Percentiles rank a stretch among this genome's conserved stretches.
Evolutionary conservation across 2,797 vertebrate genomes (phyloP).

Genomic region (Carcharodon carcharias): DNA sequence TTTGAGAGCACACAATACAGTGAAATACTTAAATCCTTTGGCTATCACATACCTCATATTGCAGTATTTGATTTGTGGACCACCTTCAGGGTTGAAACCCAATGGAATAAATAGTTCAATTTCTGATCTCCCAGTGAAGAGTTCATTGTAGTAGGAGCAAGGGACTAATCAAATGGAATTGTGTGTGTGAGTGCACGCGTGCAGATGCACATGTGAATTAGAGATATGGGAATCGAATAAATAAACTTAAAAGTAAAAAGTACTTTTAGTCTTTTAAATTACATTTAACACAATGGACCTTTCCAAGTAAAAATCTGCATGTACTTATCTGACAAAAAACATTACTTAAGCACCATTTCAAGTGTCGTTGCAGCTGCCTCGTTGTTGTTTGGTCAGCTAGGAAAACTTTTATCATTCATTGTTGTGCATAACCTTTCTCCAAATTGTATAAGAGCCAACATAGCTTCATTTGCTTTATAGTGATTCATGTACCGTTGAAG

Average conservation of each 20-base stretch:
- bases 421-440: not conserved
- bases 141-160: not conserved
- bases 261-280: not conserved
- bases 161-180: constrained; percentile 2
- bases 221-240: constrained; percentile 6
- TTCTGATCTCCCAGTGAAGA: not conserved
- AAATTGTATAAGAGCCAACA: not conserved
- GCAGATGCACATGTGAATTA: not conserved
- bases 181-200: not conserved
- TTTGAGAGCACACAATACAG: not conserved
- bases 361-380: constrained; percentile 8
- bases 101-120: not conserved
- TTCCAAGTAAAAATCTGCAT: constrained; percentile 18
- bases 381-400: not conserved
- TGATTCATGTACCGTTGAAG: not conserved
- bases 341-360: not conserved
- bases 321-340: not conserved
- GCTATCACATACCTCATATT: not conserved
- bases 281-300: constrained; percentile 21
- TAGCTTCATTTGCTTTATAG: not conserved
- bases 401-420: not conserved
- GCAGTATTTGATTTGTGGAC: not conserved
- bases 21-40: not conserved
- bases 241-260: constrained; percentile 21
- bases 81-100: constrained; percentile 16